Percentiles rank a stretch among this genome's conserved stretches.
Conservation (phyloP, 2,113 vertebrate species). For the Otis tarda region DNA sequence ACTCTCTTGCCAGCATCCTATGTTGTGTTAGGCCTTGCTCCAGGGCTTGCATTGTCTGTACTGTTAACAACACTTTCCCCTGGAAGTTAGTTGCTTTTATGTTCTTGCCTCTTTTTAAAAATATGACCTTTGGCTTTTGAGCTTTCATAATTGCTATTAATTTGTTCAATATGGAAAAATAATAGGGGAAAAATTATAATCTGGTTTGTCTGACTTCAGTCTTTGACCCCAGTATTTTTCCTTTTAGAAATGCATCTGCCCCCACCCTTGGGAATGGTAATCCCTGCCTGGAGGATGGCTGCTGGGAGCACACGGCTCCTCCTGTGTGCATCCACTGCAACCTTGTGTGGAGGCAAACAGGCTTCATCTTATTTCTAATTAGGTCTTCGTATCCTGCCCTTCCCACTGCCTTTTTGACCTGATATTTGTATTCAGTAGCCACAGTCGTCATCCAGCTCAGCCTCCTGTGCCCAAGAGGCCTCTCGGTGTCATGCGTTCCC, state of each 20-base stretch:
- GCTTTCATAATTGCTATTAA: background rate
- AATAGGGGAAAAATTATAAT: background rate
- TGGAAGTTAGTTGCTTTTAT: background rate
- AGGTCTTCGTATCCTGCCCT: background rate
- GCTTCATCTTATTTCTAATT: background rate
- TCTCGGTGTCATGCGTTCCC: background rate
- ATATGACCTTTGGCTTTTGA: background rate
- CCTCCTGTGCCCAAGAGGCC: background rate
- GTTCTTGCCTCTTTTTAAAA: background rate
- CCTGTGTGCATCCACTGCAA: background rate
- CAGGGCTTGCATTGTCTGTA: background rate
- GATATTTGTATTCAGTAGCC: background rate
- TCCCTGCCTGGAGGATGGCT: background rate
- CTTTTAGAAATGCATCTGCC: background rate
- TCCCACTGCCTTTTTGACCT: background rate
- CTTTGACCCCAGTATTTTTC: background rate
- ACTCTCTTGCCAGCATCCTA: background rate
- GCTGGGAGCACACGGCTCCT: background rate
- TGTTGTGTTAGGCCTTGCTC: constrained; percentile 15
- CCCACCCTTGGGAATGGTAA: background rate
- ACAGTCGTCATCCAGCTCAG: fast-evolving
- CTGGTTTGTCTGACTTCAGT: background rate
- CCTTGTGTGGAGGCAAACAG: background rate
- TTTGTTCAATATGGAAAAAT: background rate
- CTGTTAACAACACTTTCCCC: background rate